Evolutionary conservation across 2,888 invertebrate species (phyloP), one percentile per base, ranked within the genome.

Genomic region (Noctua comes): DNA sequence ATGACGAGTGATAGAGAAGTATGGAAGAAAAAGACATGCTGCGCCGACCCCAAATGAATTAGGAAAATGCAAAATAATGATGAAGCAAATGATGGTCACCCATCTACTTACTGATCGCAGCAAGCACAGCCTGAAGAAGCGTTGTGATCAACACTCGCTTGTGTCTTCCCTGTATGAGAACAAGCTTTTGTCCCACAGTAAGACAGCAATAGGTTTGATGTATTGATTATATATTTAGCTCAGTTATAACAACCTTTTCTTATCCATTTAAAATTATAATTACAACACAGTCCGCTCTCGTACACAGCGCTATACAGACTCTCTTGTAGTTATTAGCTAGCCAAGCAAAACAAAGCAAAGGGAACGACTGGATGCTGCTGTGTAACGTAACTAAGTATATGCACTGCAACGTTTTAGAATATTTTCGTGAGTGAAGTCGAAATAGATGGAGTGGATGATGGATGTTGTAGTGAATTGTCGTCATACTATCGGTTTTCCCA

Each of bases 271-370:
- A n/a, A n/a, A 36, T 21, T 31, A 66, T 73, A 57, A 69, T 77
- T 43, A 79, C n/a, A 66, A 51, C n/a, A 13, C 54, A 66, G 10
- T 62, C 24, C 31, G 3, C 48, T 10, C 27, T 64, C 27, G 31
- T n/a, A 48, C 46, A 59, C 48, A 62, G 11, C 31, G 66, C 57
- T 69, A 2, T 54, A 76, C 71, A 77, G 80, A 88, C 71, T 77
- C 79, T 84, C 79, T 84, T 70, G 68, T 78, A 70, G 88, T 86
- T 88, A 89, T 88, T 88, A 90, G 77, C 86, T 76, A 81, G 76
- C 77, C 82, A 82, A 83, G 74, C 70, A 76, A 85, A 88, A 88
- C 87, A 87, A 86, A 89, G 79, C 86, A 78, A 77, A 77, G 70
- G 40, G 31, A 80, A 75, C 74, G 69, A 78, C 76, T 57, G 59